These are phyloP conservation scores for Chelonia mydas DNA, from an alignment of 2,797 vertebrate genomes.

Conservation along the genomic window DNA sequence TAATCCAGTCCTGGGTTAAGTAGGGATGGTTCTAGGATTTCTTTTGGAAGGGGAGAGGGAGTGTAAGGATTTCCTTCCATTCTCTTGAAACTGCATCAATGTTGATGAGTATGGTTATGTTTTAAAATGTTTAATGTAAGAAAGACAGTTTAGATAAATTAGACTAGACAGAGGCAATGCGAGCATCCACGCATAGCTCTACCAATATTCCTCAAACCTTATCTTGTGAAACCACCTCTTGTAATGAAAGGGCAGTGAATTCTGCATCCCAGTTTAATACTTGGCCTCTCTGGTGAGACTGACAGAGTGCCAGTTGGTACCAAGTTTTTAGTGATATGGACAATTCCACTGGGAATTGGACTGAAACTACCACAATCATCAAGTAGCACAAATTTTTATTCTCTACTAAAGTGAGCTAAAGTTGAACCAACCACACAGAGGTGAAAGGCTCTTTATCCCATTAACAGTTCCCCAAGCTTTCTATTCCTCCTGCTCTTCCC, in stretches of 20 bases:
- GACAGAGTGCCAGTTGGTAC: fast-evolving
- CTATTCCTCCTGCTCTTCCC: fast-evolving
- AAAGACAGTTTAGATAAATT: too few relatives aligned
- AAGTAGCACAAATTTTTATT: background rate
- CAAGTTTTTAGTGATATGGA: background rate
- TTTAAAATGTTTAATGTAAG: background rate
- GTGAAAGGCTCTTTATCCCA: background rate
- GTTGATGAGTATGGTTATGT: background rate
- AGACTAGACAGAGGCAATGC: background rate
- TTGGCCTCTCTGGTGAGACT: background rate
- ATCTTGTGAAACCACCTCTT: background rate
- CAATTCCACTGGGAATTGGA: background rate
- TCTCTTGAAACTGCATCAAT: background rate
- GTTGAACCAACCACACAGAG: fast-evolving
- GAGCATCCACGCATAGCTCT: background rate
- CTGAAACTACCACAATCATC: fast-evolving
- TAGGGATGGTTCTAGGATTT: background rate
- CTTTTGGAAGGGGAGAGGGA: background rate
- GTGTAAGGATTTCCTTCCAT: background rate
- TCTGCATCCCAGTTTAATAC: background rate
- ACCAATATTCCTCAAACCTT: fast-evolving
- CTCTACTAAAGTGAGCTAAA: background rate
- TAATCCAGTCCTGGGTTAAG: background rate
- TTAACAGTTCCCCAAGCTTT: background rate
- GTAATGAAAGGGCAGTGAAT: background rate